Evolutionary conservation across 2,888 invertebrate genomes (phyloP), one percentile per base, ranked within the genome.

Genomic region (Netelia melanura): DNA sequence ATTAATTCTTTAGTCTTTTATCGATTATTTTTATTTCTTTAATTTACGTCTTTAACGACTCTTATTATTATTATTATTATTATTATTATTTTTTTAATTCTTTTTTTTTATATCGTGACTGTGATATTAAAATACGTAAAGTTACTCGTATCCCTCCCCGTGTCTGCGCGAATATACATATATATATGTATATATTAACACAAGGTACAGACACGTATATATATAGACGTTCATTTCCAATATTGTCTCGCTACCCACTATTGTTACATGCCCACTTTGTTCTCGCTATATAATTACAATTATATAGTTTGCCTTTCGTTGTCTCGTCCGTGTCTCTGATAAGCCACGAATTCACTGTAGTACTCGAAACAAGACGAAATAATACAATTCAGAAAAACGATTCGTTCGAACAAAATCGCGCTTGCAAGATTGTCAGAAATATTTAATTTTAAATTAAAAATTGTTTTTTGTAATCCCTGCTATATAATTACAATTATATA

Each of bases 101-200:
- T 61, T 77, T 30, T 72, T 72, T 58, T 85, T 76, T 78, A 85
- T 85, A 85, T 87, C 86, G 77, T 88, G 87, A 87, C 87, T 88
- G 87, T 88, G 87, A 88, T 88, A 88, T 88, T 88, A 88, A 87
- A 82, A 64, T 86, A 78, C 85, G 76, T 75, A 83, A 75, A 71
- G 76, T 54, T 43, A 70, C 67, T 62, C 72, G 43, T 64, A 52
- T 14, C 54, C 5, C 21, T 23, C 21, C 48, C 25, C 44, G 58
- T 68, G 52, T 44, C 38, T 52, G 23, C 65, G 44, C 43, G 54
- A 58, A 58, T 58, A 21, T 21, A 56, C 21, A 58, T 58, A 58
- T 58, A 58, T 58, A 58, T 58, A 58, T 58, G 10, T 58, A 58
- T 58, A 21, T 58, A 21, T 58, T 8, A 58, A 48, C 14, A 48